These are phyloP conservation scores for Metalampra italica DNA, from an alignment of 2,888 invertebrate genomes.

Conservation along the genomic window DNA sequence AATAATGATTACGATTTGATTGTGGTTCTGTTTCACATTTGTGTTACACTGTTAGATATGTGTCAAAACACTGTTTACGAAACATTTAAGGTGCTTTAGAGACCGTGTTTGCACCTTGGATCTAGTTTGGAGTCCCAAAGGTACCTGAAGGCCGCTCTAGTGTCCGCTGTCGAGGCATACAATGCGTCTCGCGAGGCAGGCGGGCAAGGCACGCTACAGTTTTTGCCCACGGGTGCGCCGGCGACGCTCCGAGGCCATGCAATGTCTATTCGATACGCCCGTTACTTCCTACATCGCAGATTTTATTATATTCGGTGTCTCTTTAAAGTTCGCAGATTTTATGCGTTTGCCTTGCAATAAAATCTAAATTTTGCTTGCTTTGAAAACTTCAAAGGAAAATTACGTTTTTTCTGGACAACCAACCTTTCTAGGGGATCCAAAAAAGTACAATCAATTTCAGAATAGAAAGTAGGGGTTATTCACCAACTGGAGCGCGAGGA, in stretches of 20 bases:
- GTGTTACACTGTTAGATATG: too few species aligned
- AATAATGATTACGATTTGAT: too few species aligned
- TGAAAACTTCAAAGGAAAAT: too few species aligned
- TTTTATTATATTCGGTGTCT: not conserved
- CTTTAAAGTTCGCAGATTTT: not conserved
- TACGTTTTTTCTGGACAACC: too few species aligned
- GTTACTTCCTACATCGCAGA: slow-evolving; percentile 36
- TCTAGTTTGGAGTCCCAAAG: slow-evolving; percentile 41
- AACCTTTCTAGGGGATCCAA: too few species aligned
- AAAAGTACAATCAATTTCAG: too few species aligned
- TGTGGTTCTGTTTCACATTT: too few species aligned
- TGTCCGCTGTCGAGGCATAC: slow-evolving; percentile 42
- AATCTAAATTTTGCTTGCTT: not conserved
- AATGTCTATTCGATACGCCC: slow-evolving; percentile 29
- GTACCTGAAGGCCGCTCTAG: slow-evolving; percentile 38
- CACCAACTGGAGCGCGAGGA: too few species aligned
- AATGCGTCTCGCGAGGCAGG: slow-evolving; percentile 36
- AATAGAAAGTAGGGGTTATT: too few species aligned
- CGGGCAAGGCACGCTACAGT: slow-evolving; percentile 22
- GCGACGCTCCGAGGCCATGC: slow-evolving; percentile 28
- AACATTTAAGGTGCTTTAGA: not conserved
- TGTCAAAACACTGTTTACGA: too few species aligned
- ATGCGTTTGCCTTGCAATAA: not conserved
- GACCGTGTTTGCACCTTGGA: slow-evolving; percentile 35
- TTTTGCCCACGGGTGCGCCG: slow-evolving; percentile 37